These are phyloP conservation scores for Mesoligia furuncula DNA, from an alignment of 2,888 invertebrate species.

Conservation along the genomic window DNA sequence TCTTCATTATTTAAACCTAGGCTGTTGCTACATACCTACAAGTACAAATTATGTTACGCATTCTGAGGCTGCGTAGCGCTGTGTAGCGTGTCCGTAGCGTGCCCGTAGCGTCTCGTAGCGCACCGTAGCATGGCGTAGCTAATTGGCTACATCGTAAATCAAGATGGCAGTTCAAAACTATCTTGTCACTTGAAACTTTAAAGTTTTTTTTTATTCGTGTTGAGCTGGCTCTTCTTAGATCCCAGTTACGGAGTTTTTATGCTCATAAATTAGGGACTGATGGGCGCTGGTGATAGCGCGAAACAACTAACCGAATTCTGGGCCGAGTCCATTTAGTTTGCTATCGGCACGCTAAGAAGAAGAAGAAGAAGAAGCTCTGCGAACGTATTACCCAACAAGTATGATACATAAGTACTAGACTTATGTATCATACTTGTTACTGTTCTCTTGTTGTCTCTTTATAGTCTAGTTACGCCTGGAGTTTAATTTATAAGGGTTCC, in stretches of 20 bases:
- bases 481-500: too few relatives aligned
- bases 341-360: too few relatives aligned
- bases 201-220: slow-evolving; percentile 12
- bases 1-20: background rate
- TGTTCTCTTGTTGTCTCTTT: background rate
- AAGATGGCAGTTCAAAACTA: slow-evolving; percentile 21
- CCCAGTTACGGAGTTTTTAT: background rate
- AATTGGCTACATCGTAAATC: slow-evolving; percentile 55
- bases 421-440: background rate
- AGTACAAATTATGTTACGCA: slow-evolving; percentile 19
- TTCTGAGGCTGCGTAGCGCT: slow-evolving; percentile 52
- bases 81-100: slow-evolving; percentile 58
- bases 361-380: background rate
- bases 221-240: background rate
- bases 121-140: slow-evolving; percentile 48
- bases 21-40: background rate
- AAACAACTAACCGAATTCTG: too few relatives aligned
- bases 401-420: too few relatives aligned
- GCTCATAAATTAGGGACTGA: background rate
- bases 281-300: too few relatives aligned
- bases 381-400: background rate
- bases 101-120: slow-evolving; percentile 51
- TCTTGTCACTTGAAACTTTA: slow-evolving; percentile 1
- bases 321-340: too few relatives aligned
- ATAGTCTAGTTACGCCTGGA: background rate